A percentile compares a stretch with the other conserved stretches of the same genome.
phyloP scores from a whole-genome alignment of 2,888 invertebrate species.

The Agonopterix subpropinquella region DNA sequence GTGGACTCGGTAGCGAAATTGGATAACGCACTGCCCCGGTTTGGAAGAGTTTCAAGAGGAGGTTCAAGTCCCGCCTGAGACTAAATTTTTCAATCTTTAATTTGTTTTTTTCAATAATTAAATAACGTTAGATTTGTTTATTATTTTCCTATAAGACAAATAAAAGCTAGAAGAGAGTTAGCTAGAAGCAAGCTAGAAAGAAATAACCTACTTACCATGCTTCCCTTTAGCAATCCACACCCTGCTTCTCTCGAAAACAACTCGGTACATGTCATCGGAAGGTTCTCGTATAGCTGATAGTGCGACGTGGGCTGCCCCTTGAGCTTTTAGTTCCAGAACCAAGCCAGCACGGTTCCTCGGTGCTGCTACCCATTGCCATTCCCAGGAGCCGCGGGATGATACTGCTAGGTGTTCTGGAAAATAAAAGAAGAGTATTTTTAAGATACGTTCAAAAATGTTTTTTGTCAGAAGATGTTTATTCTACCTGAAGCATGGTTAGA shows the following conservation, averaged over 20 bases:
- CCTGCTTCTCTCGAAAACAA: slow-evolving; percentile 77
- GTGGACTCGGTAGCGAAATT: too few relatives aligned
- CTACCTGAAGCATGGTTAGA: too few relatives aligned
- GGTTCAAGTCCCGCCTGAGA: too few relatives aligned
- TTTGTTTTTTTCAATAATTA: too few relatives aligned
- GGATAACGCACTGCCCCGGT: too few relatives aligned
- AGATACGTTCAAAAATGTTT: not conserved
- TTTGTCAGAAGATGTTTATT: too few relatives aligned
- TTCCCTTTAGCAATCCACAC: slow-evolving; percentile 80
- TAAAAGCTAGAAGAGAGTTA: too few relatives aligned
- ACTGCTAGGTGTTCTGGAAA: slow-evolving; percentile 78
- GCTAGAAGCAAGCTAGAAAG: too few relatives aligned
- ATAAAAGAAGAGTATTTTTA: not conserved
- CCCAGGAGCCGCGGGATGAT: slow-evolving; percentile 77
- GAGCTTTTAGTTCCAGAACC: slow-evolving; percentile 76
- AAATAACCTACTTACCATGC: slow-evolving; percentile 63
- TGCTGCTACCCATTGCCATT: slow-evolving; percentile 79
- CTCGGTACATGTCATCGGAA: slow-evolving; percentile 77
- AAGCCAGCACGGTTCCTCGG: slow-evolving; percentile 78
- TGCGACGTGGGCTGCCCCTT: slow-evolving; percentile 76
- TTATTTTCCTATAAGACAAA: too few relatives aligned
- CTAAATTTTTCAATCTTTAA: too few relatives aligned
- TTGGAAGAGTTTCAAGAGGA: too few relatives aligned
- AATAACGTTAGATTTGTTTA: too few relatives aligned
- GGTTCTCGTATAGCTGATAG: slow-evolving; percentile 72